These are phyloP conservation scores for Bombus picipes DNA, from an alignment of 1,140 invertebrate genomes.

Conservation along the genomic window DNA sequence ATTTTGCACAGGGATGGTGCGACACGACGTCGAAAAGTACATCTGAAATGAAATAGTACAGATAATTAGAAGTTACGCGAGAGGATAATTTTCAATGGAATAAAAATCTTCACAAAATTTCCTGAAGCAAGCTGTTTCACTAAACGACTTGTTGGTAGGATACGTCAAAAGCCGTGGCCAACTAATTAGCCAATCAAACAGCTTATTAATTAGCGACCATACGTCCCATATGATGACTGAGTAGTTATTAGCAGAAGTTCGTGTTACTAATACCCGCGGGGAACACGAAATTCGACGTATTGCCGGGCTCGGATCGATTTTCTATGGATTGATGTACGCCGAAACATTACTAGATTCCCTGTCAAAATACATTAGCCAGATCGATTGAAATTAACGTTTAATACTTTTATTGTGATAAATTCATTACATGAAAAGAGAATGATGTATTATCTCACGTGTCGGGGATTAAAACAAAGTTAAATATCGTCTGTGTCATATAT, in stretches of 20 bases:
- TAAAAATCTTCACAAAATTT: not conserved
- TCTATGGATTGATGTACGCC: constrained; percentile 22
- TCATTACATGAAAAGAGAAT: not conserved
- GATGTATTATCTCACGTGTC: not conserved
- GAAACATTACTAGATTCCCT: constrained; percentile 15
- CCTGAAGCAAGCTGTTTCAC: not conserved
- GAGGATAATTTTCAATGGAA: not conserved
- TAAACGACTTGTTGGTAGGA: not conserved
- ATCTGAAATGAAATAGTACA: not conserved
- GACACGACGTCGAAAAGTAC: not conserved
- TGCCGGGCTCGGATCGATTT: constrained; percentile 29
- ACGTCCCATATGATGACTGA: constrained; percentile 34
- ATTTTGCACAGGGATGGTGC: accelerated
- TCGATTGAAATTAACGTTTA: constrained; percentile 32
- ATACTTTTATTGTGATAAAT: constrained; percentile 17
- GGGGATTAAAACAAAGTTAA: constrained; percentile 1
- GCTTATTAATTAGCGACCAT: constrained; percentile 49
- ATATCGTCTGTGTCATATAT: not conserved
- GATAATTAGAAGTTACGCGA: not conserved
- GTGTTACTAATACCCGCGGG: constrained; percentile 41
- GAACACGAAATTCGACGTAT: constrained; percentile 28
- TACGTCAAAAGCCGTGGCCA: constrained; percentile 13
- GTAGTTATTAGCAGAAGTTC: constrained; percentile 46
- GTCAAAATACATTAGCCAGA: constrained; percentile 25
- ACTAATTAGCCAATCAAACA: constrained; percentile 50